Conservation (phyloP, 2,113 vertebrate genomes). For the Desmodus rotundus region DNA sequence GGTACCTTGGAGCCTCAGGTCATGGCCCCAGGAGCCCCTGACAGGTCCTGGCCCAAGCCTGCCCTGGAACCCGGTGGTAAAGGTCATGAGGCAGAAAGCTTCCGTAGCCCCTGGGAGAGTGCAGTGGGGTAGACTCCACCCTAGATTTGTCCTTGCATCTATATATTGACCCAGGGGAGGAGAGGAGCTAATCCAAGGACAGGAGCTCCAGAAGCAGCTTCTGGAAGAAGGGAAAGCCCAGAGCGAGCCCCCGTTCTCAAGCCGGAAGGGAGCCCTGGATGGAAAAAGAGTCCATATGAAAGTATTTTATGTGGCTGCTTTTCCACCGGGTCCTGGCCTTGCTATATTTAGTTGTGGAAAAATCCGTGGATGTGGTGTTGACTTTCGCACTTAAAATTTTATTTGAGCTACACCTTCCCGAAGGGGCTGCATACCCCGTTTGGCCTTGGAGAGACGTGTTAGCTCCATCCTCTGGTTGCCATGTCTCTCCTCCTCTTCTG, state of each 20-base stretch:
- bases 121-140: constrained; percentile 3
- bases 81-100: not conserved
- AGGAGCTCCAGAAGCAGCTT: not conserved
- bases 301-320: not conserved
- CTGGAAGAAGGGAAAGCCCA: not conserved
- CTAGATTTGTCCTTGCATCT: constrained; percentile 6
- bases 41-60: not conserved
- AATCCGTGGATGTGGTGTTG: not conserved
- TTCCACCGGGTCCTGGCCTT: not conserved
- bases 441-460: not conserved
- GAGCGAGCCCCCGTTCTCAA: not conserved
- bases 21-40: not conserved
- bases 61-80: constrained; percentile 11
- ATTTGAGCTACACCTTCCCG: not conserved
- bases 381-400: not conserved
- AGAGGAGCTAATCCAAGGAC: constrained; percentile 6
- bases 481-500: not conserved
- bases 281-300: not conserved
- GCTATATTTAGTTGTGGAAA: not conserved
- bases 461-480: not conserved
- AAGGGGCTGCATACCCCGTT: not conserved
- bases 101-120: not conserved
- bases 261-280: not conserved
- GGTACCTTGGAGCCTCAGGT: not conserved
- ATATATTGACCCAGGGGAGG: not conserved